A percentile compares a stretch with the other conserved stretches of the same genome.
Evolutionary conservation across 2,888 invertebrate species (phyloP).

Genomic region (Laothoe populi): DNA sequence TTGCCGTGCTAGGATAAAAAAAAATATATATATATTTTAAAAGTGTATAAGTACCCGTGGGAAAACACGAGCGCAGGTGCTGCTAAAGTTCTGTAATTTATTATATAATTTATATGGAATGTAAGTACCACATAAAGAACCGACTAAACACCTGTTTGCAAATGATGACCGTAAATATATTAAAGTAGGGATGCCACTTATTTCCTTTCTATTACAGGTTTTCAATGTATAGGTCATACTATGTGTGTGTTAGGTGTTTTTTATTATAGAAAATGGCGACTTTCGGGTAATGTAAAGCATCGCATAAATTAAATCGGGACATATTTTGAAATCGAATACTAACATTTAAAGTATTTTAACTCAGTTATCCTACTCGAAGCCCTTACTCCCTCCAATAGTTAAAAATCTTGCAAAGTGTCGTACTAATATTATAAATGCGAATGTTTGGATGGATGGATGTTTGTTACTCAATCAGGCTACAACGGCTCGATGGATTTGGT

Average conservation of each 20-base stretch:
- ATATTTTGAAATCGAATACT: no score
- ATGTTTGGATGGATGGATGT: no score
- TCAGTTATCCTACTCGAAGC: background rate
- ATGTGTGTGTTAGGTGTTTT: no score
- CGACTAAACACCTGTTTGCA: conserved; percentile 30
- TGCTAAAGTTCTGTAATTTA: background rate
- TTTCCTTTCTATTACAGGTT: background rate
- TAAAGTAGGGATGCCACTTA: conserved; percentile 28
- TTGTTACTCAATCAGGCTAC: no score
- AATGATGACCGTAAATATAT: conserved; percentile 28
- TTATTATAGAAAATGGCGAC: no score
- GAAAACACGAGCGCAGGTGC: background rate
- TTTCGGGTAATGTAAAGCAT: no score
- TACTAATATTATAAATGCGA: no score
- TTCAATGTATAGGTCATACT: no score
- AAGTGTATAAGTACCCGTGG: background rate
- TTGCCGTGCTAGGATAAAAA: no score
- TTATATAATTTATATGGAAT: conserved; percentile 15
- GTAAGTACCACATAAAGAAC: conserved; percentile 13
- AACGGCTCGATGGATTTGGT: no score
- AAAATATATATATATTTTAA: background rate
- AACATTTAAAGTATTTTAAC: no score
- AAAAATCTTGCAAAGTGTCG: conserved; percentile 53
- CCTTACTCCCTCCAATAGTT: conserved; percentile 48
- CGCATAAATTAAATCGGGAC: no score